phyloP scores from a whole-genome alignment of 1,140 invertebrate genomes.

The Atta colombica region DNA sequence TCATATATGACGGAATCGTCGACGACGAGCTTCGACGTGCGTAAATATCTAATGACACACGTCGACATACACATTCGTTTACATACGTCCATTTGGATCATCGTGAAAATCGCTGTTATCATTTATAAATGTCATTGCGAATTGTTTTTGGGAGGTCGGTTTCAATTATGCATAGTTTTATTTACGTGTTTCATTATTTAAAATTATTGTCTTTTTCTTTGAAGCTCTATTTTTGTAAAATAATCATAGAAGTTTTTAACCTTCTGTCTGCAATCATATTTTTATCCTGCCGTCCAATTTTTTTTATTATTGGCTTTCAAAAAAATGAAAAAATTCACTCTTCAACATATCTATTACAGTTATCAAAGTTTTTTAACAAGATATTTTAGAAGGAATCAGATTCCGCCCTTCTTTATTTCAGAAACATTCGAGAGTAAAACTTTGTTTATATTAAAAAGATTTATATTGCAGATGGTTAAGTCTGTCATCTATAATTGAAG shows the following conservation, averaged over 20 bases:
- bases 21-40: constrained; percentile 54
- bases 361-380: no score
- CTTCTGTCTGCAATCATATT: no score
- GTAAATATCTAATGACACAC: constrained; percentile 60
- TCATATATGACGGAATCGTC: constrained; percentile 57
- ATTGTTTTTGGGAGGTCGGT: not conserved
- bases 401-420: no score
- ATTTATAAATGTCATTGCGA: constrained; percentile 2
- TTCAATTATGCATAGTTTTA: not conserved
- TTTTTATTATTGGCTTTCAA: no score
- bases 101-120: constrained; percentile 1
- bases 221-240: not conserved
- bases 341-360: no score
- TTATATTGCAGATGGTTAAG: no score
- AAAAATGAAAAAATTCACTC: no score
- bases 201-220: not conserved
- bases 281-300: no score
- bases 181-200: not conserved
- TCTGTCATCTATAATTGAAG: not conserved
- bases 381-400: no score
- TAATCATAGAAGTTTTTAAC: not conserved
- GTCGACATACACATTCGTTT: not conserved
- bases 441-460: no score
- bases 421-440: no score
- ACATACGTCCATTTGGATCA: not conserved